These are phyloP conservation scores for Platichthys stellatus DNA, from an alignment of 2,113 vertebrate species.

Conservation along the genomic window DNA sequence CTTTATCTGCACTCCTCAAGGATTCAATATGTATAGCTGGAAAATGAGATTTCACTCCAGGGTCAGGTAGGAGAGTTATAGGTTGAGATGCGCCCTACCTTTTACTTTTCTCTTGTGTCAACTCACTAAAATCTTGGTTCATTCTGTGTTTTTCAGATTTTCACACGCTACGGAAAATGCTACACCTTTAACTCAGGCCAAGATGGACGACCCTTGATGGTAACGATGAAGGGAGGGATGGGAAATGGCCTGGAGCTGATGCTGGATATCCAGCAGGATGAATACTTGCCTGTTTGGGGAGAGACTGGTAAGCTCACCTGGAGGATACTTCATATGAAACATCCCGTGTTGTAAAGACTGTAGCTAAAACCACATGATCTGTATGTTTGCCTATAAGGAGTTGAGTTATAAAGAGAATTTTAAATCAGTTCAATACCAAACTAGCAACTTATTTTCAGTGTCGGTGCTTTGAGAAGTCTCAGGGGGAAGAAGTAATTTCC, in stretches of 20 bases:
- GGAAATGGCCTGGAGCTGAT: slow-evolving; percentile 98
- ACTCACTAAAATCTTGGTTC: background rate
- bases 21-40: background rate
- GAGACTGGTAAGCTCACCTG: slow-evolving; percentile 88
- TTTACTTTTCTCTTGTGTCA: background rate
- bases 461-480: slow-evolving; percentile 5
- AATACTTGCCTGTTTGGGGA: slow-evolving; percentile 97
- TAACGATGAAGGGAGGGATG: slow-evolving; percentile 96
- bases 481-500: background rate
- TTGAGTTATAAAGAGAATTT: slow-evolving; percentile 27
- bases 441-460: slow-evolving; percentile 1
- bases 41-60: background rate
- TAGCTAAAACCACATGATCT: background rate
- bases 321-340: background rate
- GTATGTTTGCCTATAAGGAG: background rate
- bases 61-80: background rate
- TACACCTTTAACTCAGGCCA: slow-evolving; percentile 97
- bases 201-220: slow-evolving; percentile 88
- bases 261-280: slow-evolving; percentile 98
- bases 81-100: background rate
- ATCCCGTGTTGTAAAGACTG: background rate
- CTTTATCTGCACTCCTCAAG: background rate
- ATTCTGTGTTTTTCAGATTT: slow-evolving; percentile 86
- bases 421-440: background rate
- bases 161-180: slow-evolving; percentile 97